Evolutionary conservation across 2,888 invertebrate genomes (phyloP), one percentile per base, ranked within the genome.

Genomic region (Sphecodes monilicornis): DNA sequence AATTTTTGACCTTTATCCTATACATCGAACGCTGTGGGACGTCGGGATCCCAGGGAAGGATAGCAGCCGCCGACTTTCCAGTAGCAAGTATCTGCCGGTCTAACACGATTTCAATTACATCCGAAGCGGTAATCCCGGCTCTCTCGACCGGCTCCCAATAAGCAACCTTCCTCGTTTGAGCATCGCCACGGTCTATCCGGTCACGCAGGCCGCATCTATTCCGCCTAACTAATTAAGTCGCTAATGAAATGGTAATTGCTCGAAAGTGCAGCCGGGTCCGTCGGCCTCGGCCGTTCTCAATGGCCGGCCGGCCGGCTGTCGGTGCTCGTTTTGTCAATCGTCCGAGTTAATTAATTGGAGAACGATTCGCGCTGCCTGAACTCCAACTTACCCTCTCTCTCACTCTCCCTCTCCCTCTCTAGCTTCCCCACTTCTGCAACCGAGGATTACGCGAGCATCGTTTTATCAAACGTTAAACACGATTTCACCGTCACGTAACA

Each of bases 231-330:
- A 89, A 90, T 89, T 88, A 83, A 86, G 77, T 77, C 70, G 50
- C 78, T 80, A 82, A 86, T 86, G 82, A 90, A 88, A 85, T 82
- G 86, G 80, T 89, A 89, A 89, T 89, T 85, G 71, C 70, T 66
- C 64, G 79, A 79, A 89, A 84, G 85, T 86, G 74, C 79, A 80
- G 68, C 11, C 32, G 79, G 72, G 50, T 10, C 60, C 29, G 66
- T 50, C 76, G 57, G 39, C 26, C 64, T 11, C 29, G 46, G 50
- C 18, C 76, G 71, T 69, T 66, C 64, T 76, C 76, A 36, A 76
- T 26, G 57, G 54, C 13, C 26, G 46, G 16, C 54, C 29, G 32
- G 43, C 46, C 39, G 8, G 22, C 46, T 57, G 43, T 72, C 66
- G 39, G 71, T 32, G 32, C 69, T 66, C 68, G 36, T 86, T 88